Percentiles rank a stretch among this genome's conserved stretches.
phyloP scores from a whole-genome alignment of 2,113 vertebrate genomes.

The Phalacrocorax aristotelis region DNA sequence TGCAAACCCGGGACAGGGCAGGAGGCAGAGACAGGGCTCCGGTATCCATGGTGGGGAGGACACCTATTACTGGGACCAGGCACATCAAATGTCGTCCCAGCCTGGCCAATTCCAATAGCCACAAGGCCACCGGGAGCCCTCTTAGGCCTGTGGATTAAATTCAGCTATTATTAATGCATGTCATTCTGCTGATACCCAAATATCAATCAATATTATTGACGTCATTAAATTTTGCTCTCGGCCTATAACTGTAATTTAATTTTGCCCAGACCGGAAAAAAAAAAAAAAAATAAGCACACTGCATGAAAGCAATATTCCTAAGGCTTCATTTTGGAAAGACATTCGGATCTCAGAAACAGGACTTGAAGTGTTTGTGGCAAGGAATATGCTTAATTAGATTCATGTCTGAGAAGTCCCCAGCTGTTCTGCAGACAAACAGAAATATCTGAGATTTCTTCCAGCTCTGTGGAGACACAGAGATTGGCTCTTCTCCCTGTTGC shows the following conservation, averaged over 20 bases:
- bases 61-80: rapidly evolving
- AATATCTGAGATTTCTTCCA: constrained; percentile 58
- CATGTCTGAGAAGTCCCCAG: constrained; percentile 62
- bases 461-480: constrained; percentile 30
- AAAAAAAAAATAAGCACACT: neutral
- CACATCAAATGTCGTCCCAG: neutral
- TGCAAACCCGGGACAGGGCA: neutral
- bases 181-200: neutral
- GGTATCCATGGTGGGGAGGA: neutral
- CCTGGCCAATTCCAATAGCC: neutral
- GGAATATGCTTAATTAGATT: constrained; percentile 74
- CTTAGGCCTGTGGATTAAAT: neutral
- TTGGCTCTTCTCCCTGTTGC: neutral
- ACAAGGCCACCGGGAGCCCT: neutral
- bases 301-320: constrained; percentile 47
- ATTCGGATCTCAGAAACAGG: constrained; percentile 67
- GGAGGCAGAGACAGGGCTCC: neutral
- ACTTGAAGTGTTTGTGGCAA: constrained; percentile 66
- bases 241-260: constrained; percentile 46
- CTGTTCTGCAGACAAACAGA: constrained; percentile 69
- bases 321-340: constrained; percentile 57
- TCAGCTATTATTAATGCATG: constrained; percentile 30
- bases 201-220: constrained; percentile 66
- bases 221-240: constrained; percentile 20
- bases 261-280: neutral